Base-by-base conservation (phyloP, 2,797 vertebrate species). In the Poecilia wingei region DNA sequence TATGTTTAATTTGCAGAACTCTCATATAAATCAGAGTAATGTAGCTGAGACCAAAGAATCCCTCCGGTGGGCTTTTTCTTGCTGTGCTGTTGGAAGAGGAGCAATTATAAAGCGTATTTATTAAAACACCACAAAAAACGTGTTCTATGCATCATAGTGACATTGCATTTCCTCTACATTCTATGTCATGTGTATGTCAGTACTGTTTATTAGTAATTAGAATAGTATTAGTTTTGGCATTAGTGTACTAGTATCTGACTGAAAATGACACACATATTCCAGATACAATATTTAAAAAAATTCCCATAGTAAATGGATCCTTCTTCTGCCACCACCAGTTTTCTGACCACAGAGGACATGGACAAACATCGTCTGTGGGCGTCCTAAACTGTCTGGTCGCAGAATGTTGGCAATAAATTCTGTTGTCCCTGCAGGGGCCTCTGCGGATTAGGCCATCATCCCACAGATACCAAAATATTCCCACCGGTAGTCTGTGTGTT, bases 11-110 rank as follows among this genome's bases (percentile, higher is more conserved):
- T 82, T 79, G 77, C 46, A 75, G 72, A 79, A 51, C 46, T 72
- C 31, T 45, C n/a, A n/a, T 64, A 79, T 77, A 85, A 83, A 81
- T 81, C 68, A 81, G 75, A n/a, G 74, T 59, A 72, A 7, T n/a
- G 20, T 71, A 33, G 53, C n/a, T 75, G 49, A 82, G 46, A 79
- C 51, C 59, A 77, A 75, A 82, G 74, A 31, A 46, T 70, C 81
- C 45, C 70, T 45, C 16, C 20, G 80, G 82, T 74, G 53, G 39
- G 28, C 64, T 83, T 76, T 66, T 53, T 77, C 57, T 77, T 5
- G 43, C 59, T 79, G 55, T 59, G 76, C 45, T 61, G 18, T 59
- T 82, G 74, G 18, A 6, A 64, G 51, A 79, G 57, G 59, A 77
- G 79, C 41, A 33, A 43, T 25, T 31, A 80, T 33, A 25, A 76